A percentile compares a stretch with the other conserved stretches of the same genome.
phyloP scores from a whole-genome alignment of 2,113 vertebrate species.

The Alligator sinensis region DNA sequence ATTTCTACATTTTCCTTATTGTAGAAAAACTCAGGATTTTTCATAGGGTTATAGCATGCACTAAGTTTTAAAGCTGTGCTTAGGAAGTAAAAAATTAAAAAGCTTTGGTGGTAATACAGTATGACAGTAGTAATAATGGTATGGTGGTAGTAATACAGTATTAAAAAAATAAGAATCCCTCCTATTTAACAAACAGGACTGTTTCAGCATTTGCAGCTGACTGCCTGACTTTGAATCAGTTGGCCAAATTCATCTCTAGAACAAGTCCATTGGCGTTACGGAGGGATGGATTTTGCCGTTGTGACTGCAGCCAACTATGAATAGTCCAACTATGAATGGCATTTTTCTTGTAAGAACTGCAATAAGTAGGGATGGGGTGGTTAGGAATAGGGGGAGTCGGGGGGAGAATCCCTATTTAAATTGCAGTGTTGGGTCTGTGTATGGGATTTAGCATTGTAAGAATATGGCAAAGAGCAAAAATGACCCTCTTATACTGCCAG shows the following conservation, averaged over 20 bases:
- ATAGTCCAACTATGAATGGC: not conserved
- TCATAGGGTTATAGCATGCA: slow-evolving; percentile 44
- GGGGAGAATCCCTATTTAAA: not conserved
- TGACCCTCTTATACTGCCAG: not conserved
- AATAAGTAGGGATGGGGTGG: not conserved
- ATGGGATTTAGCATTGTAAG: not conserved
- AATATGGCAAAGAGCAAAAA: not conserved
- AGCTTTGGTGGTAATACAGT: too few relatives aligned
- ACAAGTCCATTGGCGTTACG: accelerated
- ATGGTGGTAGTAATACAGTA: too few relatives aligned
- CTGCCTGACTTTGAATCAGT: not conserved
- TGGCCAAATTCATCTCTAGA: not conserved
- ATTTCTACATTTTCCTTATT: slow-evolving; percentile 46
- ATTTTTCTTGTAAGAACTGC: not conserved
- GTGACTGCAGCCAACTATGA: not conserved
- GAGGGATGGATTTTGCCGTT: not conserved
- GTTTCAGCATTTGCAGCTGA: not conserved
- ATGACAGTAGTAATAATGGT: too few relatives aligned
- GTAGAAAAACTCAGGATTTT: slow-evolving; percentile 23
- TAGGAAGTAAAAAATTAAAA: slow-evolving; percentile 33
- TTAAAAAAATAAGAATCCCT: slow-evolving; percentile 4
- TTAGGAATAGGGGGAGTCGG: not conserved
- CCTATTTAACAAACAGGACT: not conserved
- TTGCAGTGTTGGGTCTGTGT: not conserved
- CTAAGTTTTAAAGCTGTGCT: slow-evolving; percentile 6